Base-by-base conservation (phyloP, 2,113 vertebrate genomes). In the Cyprinodon tularosa region DNA sequence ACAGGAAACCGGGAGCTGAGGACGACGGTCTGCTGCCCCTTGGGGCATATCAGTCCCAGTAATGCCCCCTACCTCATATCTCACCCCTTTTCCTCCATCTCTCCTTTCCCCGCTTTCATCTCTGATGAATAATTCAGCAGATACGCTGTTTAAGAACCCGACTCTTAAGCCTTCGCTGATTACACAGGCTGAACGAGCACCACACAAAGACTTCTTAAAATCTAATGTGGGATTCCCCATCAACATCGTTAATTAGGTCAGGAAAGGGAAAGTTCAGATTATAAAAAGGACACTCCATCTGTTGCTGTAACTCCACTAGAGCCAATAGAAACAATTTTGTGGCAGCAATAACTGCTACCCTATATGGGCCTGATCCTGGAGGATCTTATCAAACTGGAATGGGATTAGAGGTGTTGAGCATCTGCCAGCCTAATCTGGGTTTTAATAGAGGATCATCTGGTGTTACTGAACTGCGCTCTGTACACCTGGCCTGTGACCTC, bases 331-430 rank as follows among this genome's bases (percentile, higher is more conserved):
- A 29, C 15, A 29, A 75, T 75, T 40, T 40, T 62, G 69, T 84
- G 73, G 37, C 64, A 76, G 39, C 37, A 9, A 83, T 80, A 82
- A 85, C 84, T 82, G 71, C 57, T 17, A 61, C 65, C 65, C 45
- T 40, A 78, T 68, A 77, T 1, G 37, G 22, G 64, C 70, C 84
- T 93, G 90, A 93, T 94, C 92, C 89, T 60, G 65, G 82, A 71
- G 83, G 82, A 84, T 87, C 85, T 82, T 73, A 79, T 91, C 91
- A 75, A 77, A 83, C 85, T 74, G 83, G 84, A 93, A 93, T 91
- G 78, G 89, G 92, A 93, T 95, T 94, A 93, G 84, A 83, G 85
- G 83, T 78, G 84, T 82, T 83, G 86, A 91, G 88, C 90, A 89
- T 90, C 92, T 92, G 89, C 74, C 86, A 62, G 48, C 77, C 81